Base-by-base conservation (phyloP, 2,888 invertebrate genomes). In the Steinernema hermaphroditum region DNA sequence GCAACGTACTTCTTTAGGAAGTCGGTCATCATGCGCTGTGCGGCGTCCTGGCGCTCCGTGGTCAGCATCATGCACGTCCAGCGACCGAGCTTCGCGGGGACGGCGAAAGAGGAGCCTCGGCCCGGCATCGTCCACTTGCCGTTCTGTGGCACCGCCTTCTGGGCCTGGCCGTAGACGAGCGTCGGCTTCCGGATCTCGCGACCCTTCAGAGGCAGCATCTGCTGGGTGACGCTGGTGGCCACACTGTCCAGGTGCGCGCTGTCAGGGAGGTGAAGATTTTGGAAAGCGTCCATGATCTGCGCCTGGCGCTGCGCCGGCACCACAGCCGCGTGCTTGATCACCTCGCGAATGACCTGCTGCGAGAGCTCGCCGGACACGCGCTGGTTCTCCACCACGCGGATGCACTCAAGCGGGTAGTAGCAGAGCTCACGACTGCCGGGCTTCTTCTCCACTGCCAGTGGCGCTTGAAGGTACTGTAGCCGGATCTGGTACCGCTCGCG, bases 1-100 rank as follows among this genome's bases (percentile, higher is more conserved):
- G n/a, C 41, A 29, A 74, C 50, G 44, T 44, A 75, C 14, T 29
- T 29, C 27, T 70, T 22, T 19, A 73, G 49, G 43, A 75, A 75
- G 32, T 49, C 34, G 24, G 68, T 68, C 8, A 43, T 68, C 1
- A 16, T 54, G n/a, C 27, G 2, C 12, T 54, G 2, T 22, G 24
- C 24, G 22, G n/a, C n/a, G n/a, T n/a, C n/a, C n/a, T 27, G 1
- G 22, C 54, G 54, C n/a, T 24, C 27, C 9, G 9, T 54, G 8
- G 54, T 54, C n/a, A 54, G 2, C 54, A 54, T 54, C 54, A 54
- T 54, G 27, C 54, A 54, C 6, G 54, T 54, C 54, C 54, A 54
- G 54, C 16, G 2, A 6, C 2, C 54, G 37, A 37, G 37, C 4
- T 12, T 4, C 37, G 37, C 37, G 37, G 37, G 37, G 37, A 8